Evolutionary conservation across 2,797 vertebrate species (phyloP).

Genomic region (Xenopus petersii): DNA sequence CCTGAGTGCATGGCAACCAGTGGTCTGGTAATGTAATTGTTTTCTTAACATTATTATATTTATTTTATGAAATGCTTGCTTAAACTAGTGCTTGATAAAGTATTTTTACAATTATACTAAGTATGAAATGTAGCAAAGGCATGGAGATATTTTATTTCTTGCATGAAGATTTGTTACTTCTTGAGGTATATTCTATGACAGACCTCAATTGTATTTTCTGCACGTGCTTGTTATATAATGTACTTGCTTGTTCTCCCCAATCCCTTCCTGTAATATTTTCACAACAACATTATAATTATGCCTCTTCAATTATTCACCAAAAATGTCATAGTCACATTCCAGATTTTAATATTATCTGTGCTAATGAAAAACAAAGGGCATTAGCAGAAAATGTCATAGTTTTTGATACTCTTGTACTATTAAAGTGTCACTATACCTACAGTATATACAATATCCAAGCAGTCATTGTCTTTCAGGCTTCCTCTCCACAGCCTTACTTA

Average conservation of each 20-base stretch:
- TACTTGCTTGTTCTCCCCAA: slow-evolving; percentile 61
- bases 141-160: slow-evolving; percentile 63
- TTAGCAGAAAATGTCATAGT: no score
- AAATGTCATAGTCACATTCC: slow-evolving; percentile 16
- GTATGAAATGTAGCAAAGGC: slow-evolving; percentile 58
- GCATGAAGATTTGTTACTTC: slow-evolving; percentile 13
- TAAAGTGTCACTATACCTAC: no score
- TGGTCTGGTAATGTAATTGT: slow-evolving; percentile 46
- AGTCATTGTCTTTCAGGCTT: no score
- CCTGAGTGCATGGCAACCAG: slow-evolving; percentile 80
- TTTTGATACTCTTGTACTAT: no score
- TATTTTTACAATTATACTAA: slow-evolving; percentile 48
- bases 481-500: no score
- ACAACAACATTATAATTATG: slow-evolving; percentile 63
- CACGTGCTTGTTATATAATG: slow-evolving; percentile 18
- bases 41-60: slow-evolving; percentile 7
- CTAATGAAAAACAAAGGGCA: background rate
- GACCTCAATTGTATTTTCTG: slow-evolving; percentile 59
- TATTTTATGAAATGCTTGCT: slow-evolving; percentile 61
- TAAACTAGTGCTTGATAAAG: slow-evolving; percentile 64
- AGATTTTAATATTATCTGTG: slow-evolving; percentile 1
- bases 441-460: no score
- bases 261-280: slow-evolving; percentile 60
- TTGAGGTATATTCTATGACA: slow-evolving; percentile 17
- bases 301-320: slow-evolving; percentile 53